Evolutionary conservation across 2,113 vertebrate genomes (phyloP).

Genomic region (Amia ocellicauda): DNA sequence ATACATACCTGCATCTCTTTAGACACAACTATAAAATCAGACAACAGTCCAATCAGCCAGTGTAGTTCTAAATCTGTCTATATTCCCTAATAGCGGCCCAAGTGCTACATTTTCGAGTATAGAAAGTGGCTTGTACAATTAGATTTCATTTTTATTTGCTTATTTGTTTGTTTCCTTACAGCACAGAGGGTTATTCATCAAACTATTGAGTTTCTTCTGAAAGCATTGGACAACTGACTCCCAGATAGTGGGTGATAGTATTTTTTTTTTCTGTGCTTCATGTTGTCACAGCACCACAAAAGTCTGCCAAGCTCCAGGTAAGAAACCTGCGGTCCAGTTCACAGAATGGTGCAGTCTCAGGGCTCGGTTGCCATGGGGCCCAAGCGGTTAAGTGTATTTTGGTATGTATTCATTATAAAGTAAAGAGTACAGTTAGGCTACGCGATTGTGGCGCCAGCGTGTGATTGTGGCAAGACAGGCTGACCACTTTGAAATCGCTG

Average conservation of each 20-base stretch:
- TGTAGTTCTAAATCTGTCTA: no score
- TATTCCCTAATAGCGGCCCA: constrained; percentile 43
- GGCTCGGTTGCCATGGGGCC: constrained; percentile 59
- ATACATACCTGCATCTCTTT: no score
- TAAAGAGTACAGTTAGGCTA: constrained; percentile 77
- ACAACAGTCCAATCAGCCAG: no score
- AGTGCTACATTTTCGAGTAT: background rate
- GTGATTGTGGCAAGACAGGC: constrained; percentile 93
- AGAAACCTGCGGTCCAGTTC: constrained; percentile 49
- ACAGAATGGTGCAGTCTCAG: constrained; percentile 68
- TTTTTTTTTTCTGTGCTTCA: no score
- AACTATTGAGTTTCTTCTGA: background rate
- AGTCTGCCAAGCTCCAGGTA: constrained; percentile 49
- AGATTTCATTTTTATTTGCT: background rate
- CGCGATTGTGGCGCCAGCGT: constrained; percentile 79
- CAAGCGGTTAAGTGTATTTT: constrained; percentile 81
- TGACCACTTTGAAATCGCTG: constrained; percentile 90
- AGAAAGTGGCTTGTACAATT: constrained; percentile 5
- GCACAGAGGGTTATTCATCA: constrained; percentile 3
- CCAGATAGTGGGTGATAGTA: constrained; percentile 58
- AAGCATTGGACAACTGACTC: constrained; percentile 44
- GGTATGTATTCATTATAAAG: constrained; percentile 86
- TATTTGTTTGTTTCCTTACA: constrained; percentile 10
- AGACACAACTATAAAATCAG: no score
- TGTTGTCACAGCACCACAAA: constrained; percentile 51